Base-by-base conservation (phyloP, 2,888 invertebrate genomes). In the Drosophila neutralis region DNA sequence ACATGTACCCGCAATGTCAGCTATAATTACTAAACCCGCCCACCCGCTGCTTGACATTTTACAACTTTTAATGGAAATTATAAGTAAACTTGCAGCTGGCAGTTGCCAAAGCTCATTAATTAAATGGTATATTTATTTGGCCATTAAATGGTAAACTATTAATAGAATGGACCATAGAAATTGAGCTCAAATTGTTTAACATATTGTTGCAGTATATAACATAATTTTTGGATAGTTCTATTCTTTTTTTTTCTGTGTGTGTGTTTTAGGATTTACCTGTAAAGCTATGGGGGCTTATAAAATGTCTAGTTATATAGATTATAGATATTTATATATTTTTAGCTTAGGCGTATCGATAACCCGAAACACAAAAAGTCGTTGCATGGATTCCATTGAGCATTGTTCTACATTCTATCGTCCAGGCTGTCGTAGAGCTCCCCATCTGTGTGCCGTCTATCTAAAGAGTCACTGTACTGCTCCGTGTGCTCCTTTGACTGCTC, bases 381-480 rank as follows among this genome's bases (percentile, higher is more conserved):
- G 80, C 67, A 57, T 68, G 71, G 38, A 40, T 69, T 60, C 38
- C 51, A 27, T 61, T 73, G 57, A 73, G 54, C 60, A 73, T 60
- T 62, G 27, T 42, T 18, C 52, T 67, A 91, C 80, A 92, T 83
- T 75, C 90, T 92, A 61, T 92, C 92, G 60, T 92, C 92, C 18
- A 92, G 82, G 69, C 92, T 92, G 73, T 92, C 92, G 60, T 92
- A 92, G 57, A 91, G 76, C 35, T 89, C 80, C 0, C 45, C 72
- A 33, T 83, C 80, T 29, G 64, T 69, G 3, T 79, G 66, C 7
- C 68, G 29, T 35, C 72, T 76, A 2, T 76, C 76, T 10, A 58
- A 40, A 10, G 69, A 69, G 31, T 57, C 53, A 10, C 18, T 33
- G 3, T 21, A 1, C 15, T 52, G 52, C 2, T 64, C 53, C 3